Evolutionary conservation across 2,797 vertebrate species (phyloP).

Genomic region (Enteromius afrohamiltoni): DNA sequence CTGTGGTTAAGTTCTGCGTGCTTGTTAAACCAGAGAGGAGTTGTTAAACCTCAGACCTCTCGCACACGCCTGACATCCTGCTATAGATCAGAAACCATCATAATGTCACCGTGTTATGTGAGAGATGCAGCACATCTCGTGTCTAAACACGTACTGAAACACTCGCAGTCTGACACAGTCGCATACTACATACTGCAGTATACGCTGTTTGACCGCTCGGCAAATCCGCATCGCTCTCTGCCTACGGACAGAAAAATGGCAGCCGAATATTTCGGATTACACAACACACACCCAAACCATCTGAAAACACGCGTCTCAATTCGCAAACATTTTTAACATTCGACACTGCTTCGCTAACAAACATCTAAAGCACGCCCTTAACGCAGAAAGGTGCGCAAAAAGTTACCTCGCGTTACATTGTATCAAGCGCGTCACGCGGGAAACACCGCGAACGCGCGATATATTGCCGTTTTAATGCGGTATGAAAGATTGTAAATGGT

Average conservation of each 20-base stretch:
- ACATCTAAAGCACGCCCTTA: not conserved
- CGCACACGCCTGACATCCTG: not conserved
- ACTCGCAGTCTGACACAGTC: not conserved
- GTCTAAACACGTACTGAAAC: not conserved
- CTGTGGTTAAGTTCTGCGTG: not conserved
- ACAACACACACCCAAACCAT: constrained; percentile 1
- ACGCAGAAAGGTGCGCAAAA: not conserved
- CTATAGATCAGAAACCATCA: not conserved
- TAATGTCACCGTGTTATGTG: not conserved
- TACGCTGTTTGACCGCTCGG: not conserved
- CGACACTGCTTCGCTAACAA: not conserved
- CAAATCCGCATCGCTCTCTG: not conserved
- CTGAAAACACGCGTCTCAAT: not conserved
- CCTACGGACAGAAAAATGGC: constrained; percentile 28
- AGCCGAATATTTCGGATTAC: constrained; percentile 36
- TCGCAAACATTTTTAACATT: not conserved
- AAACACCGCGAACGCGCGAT: not conserved
- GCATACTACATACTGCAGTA: not conserved
- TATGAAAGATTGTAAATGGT: not conserved
- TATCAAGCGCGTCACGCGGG: not conserved
- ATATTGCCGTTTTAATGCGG: not conserved
- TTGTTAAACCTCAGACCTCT: not conserved
- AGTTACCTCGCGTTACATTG: not conserved
- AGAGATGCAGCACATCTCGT: not conserved
- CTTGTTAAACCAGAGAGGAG: not conserved